phyloP scores from a whole-genome alignment of 1,140 invertebrate species.

The Caenorhabditis briggsae region DNA sequence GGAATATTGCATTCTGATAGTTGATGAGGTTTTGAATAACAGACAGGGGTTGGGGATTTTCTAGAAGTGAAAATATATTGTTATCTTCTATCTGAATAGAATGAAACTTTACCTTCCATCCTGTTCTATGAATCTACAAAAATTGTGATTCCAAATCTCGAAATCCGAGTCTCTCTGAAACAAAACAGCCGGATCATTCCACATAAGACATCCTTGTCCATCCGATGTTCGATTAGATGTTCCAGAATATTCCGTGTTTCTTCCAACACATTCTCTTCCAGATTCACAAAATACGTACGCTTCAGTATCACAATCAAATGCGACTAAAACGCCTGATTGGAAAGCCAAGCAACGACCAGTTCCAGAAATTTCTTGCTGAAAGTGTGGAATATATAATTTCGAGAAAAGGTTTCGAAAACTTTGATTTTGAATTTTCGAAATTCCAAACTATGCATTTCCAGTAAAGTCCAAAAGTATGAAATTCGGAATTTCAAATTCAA shows the following conservation, averaged over 20 bases:
- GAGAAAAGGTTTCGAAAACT: too few species aligned
- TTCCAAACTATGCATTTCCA: too few species aligned
- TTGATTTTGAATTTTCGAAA: too few species aligned
- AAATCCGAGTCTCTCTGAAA: background rate
- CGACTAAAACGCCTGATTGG: constrained; percentile 26
- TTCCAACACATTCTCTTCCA: constrained; percentile 56
- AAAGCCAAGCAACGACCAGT: constrained; percentile 44
- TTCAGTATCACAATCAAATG: constrained; percentile 48
- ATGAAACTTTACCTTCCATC: background rate
- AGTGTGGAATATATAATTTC: too few species aligned
- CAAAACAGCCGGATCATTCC: constrained; percentile 61
- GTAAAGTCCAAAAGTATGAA: too few species aligned
- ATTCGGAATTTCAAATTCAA: too few species aligned
- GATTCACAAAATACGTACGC: constrained; percentile 46
- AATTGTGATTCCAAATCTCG: constrained; percentile 59
- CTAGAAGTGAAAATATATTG: background rate
- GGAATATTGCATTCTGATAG: constrained; percentile 33
- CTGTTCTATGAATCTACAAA: constrained; percentile 41
- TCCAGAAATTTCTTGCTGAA: constrained; percentile 43
- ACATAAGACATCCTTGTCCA: constrained; percentile 44
- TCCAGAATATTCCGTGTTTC: constrained; percentile 53
- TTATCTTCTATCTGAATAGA: background rate
- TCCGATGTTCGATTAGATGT: constrained; percentile 37
- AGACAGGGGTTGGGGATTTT: constrained; percentile 32
- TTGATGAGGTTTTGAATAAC: constrained; percentile 6